Base-by-base conservation (phyloP, 1,140 invertebrate species). In the Drosophila lacteicornis region DNA sequence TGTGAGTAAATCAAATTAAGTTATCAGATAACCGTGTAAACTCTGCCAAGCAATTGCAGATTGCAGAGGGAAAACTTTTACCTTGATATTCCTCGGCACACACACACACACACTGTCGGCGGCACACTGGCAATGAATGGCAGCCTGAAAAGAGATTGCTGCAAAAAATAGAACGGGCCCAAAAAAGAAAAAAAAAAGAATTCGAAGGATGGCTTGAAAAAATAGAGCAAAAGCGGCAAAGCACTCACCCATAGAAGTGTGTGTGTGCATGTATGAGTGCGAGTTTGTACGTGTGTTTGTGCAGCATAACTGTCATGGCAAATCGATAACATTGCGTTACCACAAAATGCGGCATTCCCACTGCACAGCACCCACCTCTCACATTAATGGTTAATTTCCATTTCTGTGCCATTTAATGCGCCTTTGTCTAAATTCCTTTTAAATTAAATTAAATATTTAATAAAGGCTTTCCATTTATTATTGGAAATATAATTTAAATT, bases 1-100 rank as follows among this genome's bases (percentile, higher is more conserved):
- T 67, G 79, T 75, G 62, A 66, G 55, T 62, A 90, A 88, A 88
- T 81, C 85, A 90, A 90, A 88, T 88, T 81, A 84, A 84, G 74
- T 83, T 80, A 90, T 84, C 73, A 79, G 80, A 80, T 81, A 75
- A 79, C 74, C 69, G 61, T 80, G 68, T 78, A 88, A 80, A 80
- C 77, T 74, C 77, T 62, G 74, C 61, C 57, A 40, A 43, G 59
- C 74, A 77, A 56, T 63, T 60, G 51, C 65, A 57, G 65, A 49
- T 43, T 27, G 46, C 45, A 38, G 30, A 50, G 25, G 36, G 42
- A 22, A 27, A 47, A 43, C 40, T 60, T 66, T 67, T 62, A 59
- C 75, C 71, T 77, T 74, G 60, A 66, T 77, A 69, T 80, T 74
- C 30, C 25, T 57, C 13, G 65, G 42, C 30, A 61, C 12, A 46